A percentile compares a stretch with the other conserved stretches of the same genome.
These are phyloP conservation scores for Calycopis cecrops DNA, from an alignment of 1,140 invertebrate genomes.

Conservation along the genomic window DNA sequence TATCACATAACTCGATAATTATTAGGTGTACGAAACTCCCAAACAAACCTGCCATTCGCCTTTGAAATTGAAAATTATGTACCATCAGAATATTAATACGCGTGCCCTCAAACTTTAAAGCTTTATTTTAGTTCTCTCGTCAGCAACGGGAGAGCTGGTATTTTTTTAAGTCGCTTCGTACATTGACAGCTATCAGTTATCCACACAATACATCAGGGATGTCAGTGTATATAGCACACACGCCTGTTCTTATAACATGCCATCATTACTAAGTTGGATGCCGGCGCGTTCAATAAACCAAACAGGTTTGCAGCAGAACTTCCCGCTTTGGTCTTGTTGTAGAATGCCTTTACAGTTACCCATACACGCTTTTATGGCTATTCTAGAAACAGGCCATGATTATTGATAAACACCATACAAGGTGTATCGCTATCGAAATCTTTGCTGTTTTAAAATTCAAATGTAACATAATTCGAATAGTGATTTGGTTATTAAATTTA, in stretches of 20 bases:
- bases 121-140: no score
- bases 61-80: no score
- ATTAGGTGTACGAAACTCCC: no score
- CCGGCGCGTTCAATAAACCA: conserved; percentile 58
- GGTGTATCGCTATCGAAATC: background rate
- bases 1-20: no score
- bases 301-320: conserved; percentile 57
- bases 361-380: conserved; percentile 30
- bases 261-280: conserved; percentile 45
- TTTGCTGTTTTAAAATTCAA: conserved; percentile 1
- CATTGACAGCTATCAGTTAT: background rate
- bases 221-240: no score
- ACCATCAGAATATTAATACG: no score
- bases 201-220: no score
- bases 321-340: conserved; percentile 59
- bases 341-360: conserved; percentile 63
- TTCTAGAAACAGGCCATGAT: conserved; percentile 27
- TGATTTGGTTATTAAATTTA: background rate
- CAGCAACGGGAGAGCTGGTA: no score
- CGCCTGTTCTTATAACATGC: conserved; percentile 51
- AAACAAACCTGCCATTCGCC: no score
- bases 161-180: no score
- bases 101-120: no score
- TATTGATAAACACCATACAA: conserved; percentile 21
- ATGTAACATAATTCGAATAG: background rate